Percentiles rank a stretch among this genome's conserved stretches.
These are phyloP conservation scores for Dasysyrphus albostriatus DNA, from an alignment of 2,888 invertebrate species.

Conservation along the genomic window DNA sequence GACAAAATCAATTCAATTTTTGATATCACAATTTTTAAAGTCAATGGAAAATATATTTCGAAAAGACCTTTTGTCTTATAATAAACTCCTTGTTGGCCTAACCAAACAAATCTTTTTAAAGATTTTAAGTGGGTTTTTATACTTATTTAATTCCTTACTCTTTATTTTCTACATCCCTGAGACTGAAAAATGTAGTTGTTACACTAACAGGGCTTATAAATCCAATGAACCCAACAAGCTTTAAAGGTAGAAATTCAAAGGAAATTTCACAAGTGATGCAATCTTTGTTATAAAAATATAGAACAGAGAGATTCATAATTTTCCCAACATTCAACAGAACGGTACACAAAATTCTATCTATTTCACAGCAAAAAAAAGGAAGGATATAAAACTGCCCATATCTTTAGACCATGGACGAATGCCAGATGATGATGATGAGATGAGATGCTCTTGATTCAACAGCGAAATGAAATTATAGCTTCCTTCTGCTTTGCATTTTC, in stretches of 20 bases:
- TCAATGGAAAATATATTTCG: too few species aligned
- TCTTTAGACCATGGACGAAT: background rate
- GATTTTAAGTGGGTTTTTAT: too few species aligned
- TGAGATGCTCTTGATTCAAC: conserved; percentile 22
- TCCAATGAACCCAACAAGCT: too few species aligned
- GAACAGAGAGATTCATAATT: background rate
- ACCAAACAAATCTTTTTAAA: too few species aligned
- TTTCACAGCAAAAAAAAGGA: background rate
- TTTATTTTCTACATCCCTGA: too few species aligned
- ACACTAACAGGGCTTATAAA: too few species aligned
- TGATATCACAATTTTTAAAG: too few species aligned
- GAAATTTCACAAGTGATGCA: background rate
- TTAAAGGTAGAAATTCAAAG: background rate
- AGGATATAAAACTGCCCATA: background rate
- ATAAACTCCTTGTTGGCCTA: too few species aligned
- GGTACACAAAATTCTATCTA: background rate
- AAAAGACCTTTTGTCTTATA: too few species aligned
- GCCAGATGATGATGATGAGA: conserved; percentile 15
- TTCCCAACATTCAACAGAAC: background rate
- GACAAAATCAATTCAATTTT: too few species aligned
- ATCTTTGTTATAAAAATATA: background rate
- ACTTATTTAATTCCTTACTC: too few species aligned
- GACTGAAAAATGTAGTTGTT: too few species aligned
- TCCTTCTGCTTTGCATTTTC: conserved; percentile 1
- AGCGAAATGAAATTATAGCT: conserved; percentile 26